These are phyloP conservation scores for Tenthredo mesomela DNA, from an alignment of 2,888 invertebrate species.

Conservation along the genomic window DNA sequence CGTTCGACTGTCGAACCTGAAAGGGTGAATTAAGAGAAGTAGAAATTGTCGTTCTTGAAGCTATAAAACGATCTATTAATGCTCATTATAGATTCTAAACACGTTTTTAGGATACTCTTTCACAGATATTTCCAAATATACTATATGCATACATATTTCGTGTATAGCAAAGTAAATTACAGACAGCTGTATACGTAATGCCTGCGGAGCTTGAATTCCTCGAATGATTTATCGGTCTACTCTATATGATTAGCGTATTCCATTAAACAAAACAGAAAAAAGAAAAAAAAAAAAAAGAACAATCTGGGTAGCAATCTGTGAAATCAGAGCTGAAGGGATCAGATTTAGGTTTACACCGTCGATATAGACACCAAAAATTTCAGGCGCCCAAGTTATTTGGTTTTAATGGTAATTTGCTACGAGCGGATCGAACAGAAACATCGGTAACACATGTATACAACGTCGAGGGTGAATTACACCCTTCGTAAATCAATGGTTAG, in stretches of 20 bases:
- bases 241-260: neutral
- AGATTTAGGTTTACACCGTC: neutral
- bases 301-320: slow-evolving; percentile 16
- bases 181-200: neutral
- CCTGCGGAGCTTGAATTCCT: neutral
- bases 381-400: neutral
- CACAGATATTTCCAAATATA: neutral
- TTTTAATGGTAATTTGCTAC: neutral
- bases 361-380: slow-evolving; percentile 1
- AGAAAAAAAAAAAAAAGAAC: neutral
- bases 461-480: too few species aligned
- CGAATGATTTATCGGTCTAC: slow-evolving; percentile 11
- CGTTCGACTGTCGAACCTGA: neutral
- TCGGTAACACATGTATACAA: neutral
- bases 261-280: neutral
- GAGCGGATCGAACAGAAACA: neutral
- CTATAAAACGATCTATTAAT: neutral
- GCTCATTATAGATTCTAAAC: neutral
- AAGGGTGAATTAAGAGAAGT: neutral
- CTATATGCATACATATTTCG: neutral
- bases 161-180: neutral
- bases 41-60: too few species aligned
- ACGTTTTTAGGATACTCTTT: neutral
- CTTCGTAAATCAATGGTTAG: neutral
- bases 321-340: neutral